Evolutionary conservation across 2,888 invertebrate genomes (phyloP).

Genomic region (Caenorhabditis doughertyi): DNA sequence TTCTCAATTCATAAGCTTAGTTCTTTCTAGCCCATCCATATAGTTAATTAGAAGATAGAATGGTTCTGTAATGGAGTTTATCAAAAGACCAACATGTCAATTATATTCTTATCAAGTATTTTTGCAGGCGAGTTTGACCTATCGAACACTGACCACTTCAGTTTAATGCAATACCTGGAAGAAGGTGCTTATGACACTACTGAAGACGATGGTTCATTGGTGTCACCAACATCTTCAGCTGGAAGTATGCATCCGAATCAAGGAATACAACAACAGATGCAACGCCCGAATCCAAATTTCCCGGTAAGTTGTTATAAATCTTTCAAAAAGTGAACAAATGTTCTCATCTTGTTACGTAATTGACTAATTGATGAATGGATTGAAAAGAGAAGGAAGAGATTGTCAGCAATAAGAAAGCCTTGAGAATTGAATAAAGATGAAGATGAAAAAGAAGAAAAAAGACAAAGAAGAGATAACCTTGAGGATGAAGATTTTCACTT

Average conservation of each 20-base stretch:
- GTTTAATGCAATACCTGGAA: conserved; percentile 57
- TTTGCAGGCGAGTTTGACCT: conserved; percentile 49
- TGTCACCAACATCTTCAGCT: conserved; percentile 60
- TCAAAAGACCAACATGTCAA: not conserved
- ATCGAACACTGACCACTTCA: conserved; percentile 57
- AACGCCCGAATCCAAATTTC: conserved; percentile 9
- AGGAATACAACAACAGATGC: conserved; percentile 19
- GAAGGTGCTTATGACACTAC: conserved; percentile 47
- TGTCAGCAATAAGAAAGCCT: conserved; percentile 22
- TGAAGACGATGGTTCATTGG: conserved; percentile 54
- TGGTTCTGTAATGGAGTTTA: too few species aligned
- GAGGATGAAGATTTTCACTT: conserved; percentile 41
- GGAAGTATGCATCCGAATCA: conserved; percentile 50
- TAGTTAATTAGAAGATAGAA: not conserved
- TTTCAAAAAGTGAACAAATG: conserved; percentile 16
- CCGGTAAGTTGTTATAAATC: not conserved
- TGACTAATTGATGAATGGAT: conserved; percentile 8
- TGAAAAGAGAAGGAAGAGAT: not conserved
- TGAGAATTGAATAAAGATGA: conserved; percentile 24
- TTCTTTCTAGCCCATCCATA: not conserved
- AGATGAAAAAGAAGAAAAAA: conserved; percentile 1
- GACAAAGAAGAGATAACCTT: conserved; percentile 41
- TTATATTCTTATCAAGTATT: not conserved
- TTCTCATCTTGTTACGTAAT: conserved; percentile 25
- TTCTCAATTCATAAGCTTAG: not conserved